phyloP scores from a whole-genome alignment of 1,140 invertebrate species.

The Cecropterus lyciades region DNA sequence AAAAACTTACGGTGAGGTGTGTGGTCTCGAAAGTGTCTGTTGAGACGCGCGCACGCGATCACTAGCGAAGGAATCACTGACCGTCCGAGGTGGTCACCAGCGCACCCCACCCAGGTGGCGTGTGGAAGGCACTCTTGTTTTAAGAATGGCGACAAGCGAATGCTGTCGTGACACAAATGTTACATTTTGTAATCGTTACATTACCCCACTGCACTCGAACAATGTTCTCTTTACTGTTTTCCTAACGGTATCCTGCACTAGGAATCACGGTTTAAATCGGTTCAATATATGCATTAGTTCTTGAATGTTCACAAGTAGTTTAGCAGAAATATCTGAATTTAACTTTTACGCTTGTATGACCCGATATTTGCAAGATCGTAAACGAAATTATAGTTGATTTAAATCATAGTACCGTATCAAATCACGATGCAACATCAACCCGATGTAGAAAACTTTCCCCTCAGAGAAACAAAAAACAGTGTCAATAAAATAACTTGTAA shows the following conservation, averaged over 20 bases:
- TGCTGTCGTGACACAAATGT: slow-evolving; percentile 47
- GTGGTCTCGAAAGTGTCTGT: slow-evolving; percentile 39
- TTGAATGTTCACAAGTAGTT: too few species aligned
- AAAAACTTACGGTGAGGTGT: slow-evolving; percentile 45
- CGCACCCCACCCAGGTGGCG: slow-evolving; percentile 44
- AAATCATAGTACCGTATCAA: too few species aligned
- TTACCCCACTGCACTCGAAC: slow-evolving; percentile 39
- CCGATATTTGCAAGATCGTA: too few species aligned
- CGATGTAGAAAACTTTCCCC: too few species aligned
- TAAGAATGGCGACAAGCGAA: slow-evolving; percentile 41
- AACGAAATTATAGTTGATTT: too few species aligned
- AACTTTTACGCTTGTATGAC: too few species aligned
- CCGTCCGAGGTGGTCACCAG: slow-evolving; percentile 41
- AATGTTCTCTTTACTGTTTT: slow-evolving; percentile 39
- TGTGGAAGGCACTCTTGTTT: slow-evolving; percentile 46
- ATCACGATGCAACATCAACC: too few species aligned
- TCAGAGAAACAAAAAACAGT: too few species aligned
- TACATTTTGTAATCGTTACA: slow-evolving; percentile 49
- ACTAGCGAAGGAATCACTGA: slow-evolving; percentile 54
- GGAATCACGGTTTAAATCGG: slow-evolving; percentile 11
- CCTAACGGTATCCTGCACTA: neutral
- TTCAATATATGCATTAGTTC: too few species aligned
- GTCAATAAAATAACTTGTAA: too few species aligned
- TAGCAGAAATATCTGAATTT: too few species aligned
- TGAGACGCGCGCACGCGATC: slow-evolving; percentile 50